phyloP scores from a whole-genome alignment of 64 coral and sea anemone genomes.

The Anthopleura sola region DNA sequence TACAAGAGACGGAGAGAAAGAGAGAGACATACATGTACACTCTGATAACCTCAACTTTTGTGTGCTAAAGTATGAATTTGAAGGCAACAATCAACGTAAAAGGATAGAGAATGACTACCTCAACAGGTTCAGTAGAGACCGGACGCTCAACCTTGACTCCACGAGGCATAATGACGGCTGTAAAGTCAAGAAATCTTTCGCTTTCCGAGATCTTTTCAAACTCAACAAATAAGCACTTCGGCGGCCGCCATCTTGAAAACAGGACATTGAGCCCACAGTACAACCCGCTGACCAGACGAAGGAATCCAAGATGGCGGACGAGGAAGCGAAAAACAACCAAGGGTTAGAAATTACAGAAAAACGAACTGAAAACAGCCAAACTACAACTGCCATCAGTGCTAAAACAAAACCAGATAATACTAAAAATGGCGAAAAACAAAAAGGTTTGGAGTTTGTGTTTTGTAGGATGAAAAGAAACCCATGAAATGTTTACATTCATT shows the following conservation, averaged over 20 bases:
- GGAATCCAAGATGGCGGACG: slow-evolving; percentile 80
- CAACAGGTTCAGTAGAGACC: slow-evolving; percentile 77
- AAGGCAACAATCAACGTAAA: no score
- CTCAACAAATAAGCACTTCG: not conserved
- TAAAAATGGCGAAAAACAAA: slow-evolving; percentile 21
- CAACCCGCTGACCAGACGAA: not conserved
- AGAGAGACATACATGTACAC: no score
- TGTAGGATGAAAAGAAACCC: not conserved
- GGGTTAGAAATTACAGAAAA: not conserved
- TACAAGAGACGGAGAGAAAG: no score
- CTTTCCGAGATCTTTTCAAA: not conserved
- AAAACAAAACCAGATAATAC: slow-evolving; percentile 12
- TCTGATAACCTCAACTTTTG: no score
- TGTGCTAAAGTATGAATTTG: no score
- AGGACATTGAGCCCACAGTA: slow-evolving; percentile 48
- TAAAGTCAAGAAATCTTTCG: not conserved
- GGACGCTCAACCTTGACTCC: slow-evolving; percentile 84
- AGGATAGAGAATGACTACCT: slow-evolving; percentile 35
- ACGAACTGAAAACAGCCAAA: slow-evolving; percentile 15
- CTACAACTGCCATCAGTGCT: not conserved
- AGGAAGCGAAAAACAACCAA: not conserved
- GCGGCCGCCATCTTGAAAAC: slow-evolving; percentile 72
- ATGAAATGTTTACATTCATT: not conserved
- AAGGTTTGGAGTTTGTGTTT: not conserved
- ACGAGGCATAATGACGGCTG: slow-evolving; percentile 63